These are phyloP conservation scores for Scaptomyza tumidula DNA, from an alignment of 2,888 invertebrate species.

Conservation along the genomic window DNA sequence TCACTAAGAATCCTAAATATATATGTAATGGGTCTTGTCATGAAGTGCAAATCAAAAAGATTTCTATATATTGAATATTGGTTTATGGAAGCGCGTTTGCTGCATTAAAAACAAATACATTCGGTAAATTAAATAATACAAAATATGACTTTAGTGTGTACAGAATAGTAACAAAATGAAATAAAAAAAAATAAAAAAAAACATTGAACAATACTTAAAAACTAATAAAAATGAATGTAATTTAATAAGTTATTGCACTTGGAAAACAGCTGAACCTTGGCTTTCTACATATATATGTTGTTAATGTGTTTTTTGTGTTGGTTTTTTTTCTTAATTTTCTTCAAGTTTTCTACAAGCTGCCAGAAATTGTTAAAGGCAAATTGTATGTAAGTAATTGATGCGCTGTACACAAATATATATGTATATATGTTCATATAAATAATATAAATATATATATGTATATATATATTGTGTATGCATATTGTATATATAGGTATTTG, in stretches of 20 bases:
- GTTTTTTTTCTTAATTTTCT: slow-evolving; percentile 2
- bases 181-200: background rate
- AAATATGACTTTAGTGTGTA: slow-evolving; percentile 40
- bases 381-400: slow-evolving; percentile 51
- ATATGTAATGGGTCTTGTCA: slow-evolving; percentile 33
- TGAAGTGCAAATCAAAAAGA: slow-evolving; percentile 28
- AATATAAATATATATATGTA: slow-evolving; percentile 29
- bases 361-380: slow-evolving; percentile 17
- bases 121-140: slow-evolving; percentile 29
- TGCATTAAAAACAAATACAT: slow-evolving; percentile 45
- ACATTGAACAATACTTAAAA: slow-evolving; percentile 35
- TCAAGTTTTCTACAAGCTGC: slow-evolving; percentile 25
- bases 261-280: slow-evolving; percentile 40
- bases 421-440: slow-evolving; percentile 23
- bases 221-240: slow-evolving; percentile 39
- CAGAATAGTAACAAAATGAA: slow-evolving; percentile 37
- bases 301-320: slow-evolving; percentile 7
- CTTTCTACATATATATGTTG: slow-evolving; percentile 6
- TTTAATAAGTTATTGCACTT: slow-evolving; percentile 54
- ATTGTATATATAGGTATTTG: slow-evolving; percentile 4
- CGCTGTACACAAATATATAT: slow-evolving; percentile 33
- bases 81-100: slow-evolving; percentile 47
- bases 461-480: slow-evolving; percentile 18
- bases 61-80: background rate
- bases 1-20: slow-evolving; percentile 14